phyloP scores from a whole-genome alignment of 1,140 invertebrate genomes.

The Wiebesia pumilae region DNA sequence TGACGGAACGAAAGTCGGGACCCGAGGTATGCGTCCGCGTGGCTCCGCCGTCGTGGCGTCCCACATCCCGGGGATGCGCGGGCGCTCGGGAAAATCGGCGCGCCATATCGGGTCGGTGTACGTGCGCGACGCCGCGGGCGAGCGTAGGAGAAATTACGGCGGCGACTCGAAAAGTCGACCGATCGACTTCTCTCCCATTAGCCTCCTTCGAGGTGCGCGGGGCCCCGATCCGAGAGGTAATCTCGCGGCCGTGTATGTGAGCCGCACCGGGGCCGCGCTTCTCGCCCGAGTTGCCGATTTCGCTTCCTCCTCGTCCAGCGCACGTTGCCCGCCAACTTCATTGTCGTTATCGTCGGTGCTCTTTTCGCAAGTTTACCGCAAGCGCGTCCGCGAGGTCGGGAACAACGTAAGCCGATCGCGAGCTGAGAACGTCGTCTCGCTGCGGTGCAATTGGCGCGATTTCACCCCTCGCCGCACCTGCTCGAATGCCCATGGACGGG shows the following conservation, averaged over 20 bases:
- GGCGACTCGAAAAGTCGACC: conserved; percentile 62
- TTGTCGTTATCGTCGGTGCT: not conserved
- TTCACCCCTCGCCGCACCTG: not conserved
- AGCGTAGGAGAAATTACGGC: conserved; percentile 68
- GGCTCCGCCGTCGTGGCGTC: not conserved
- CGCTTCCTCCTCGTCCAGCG: not conserved
- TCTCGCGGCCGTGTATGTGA: not conserved
- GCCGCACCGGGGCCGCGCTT: not conserved
- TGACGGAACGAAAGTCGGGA: not conserved
- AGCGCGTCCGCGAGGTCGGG: no score
- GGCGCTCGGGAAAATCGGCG: not conserved
- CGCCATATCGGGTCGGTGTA: conserved; percentile 1
- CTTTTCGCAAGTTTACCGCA: not conserved
- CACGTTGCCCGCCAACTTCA: not conserved
- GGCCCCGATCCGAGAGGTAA: conserved; percentile 25
- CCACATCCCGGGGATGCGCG: not conserved
- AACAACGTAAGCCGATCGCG: no score
- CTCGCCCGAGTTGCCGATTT: conserved; percentile 20
- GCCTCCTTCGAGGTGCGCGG: conserved; percentile 61
- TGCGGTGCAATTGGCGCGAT: not conserved
- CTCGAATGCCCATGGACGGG: not conserved
- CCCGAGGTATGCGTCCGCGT: not conserved
- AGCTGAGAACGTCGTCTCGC: no score
- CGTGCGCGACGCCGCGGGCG: conserved; percentile 55
- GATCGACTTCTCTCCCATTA: conserved; percentile 67